These are phyloP conservation scores for Leucozona laternaria DNA, from an alignment of 2,888 invertebrate species.

Conservation along the genomic window DNA sequence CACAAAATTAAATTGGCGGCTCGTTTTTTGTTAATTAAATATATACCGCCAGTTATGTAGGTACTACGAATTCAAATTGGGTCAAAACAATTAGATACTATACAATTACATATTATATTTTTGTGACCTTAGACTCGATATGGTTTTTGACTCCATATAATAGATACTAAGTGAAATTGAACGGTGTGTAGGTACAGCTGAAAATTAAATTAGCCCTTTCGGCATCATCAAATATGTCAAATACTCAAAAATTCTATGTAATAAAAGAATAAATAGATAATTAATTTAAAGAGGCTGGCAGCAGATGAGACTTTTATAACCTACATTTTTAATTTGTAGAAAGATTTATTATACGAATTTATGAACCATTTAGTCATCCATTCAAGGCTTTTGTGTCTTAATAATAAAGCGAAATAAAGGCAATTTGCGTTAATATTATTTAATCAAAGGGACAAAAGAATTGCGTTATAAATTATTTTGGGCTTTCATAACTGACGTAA, in stretches of 20 bases:
- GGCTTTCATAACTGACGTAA: not conserved
- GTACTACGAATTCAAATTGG: not conserved
- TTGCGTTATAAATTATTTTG: not conserved
- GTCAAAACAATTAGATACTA: constrained; percentile 4
- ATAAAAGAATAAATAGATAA: not conserved
- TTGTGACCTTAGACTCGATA: constrained; percentile 2
- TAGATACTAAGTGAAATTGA: not conserved
- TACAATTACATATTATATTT: too few relatives aligned
- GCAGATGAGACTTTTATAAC: not conserved
- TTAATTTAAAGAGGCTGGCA: not conserved
- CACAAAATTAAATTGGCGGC: not conserved
- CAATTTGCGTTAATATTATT: not conserved
- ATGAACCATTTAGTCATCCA: not conserved
- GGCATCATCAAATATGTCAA: not conserved
- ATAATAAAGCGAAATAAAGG: not conserved
- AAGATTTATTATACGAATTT: not conserved
- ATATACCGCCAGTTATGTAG: not conserved
- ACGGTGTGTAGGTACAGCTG: not conserved
- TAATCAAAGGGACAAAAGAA: not conserved
- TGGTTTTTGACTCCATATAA: not conserved
- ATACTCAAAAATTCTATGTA: not conserved
- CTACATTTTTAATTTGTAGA: not conserved
- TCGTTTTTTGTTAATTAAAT: constrained; percentile 9
- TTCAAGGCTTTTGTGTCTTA: not conserved
- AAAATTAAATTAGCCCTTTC: constrained; percentile 8